Base-by-base conservation (phyloP, 2,888 invertebrate species). In the Protodeltote pygarga region DNA sequence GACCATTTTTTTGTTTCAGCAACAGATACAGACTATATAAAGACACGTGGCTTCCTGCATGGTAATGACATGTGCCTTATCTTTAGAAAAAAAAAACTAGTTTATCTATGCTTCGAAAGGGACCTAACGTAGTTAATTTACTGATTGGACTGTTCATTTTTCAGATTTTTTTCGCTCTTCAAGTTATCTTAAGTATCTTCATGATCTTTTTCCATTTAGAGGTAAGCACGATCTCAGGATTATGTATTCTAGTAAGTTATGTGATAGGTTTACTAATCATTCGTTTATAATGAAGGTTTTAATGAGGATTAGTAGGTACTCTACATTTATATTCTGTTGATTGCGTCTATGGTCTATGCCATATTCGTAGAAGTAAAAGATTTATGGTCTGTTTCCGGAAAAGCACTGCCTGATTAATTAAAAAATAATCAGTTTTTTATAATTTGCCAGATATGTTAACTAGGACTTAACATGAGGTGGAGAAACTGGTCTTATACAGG, bases 1-100 rank as follows among this genome's bases (percentile, higher is more conserved):
- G 20, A 21, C 50, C 16, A 50, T 28, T 46, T 62, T 65, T 62
- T 62, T 51, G 21, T 28, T 50, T 37, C 11, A 41, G 24, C 25
- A 39, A 50, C 16, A 50, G 37, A 38, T 34, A 44, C 61, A 29
- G 41, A 21, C 61, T 51, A 54, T 53, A 50, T 54, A 65, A n/a
- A 55, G 61, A 3, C 32, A 42, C 45, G 39, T 33, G 35, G 32
- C 47, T 42, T 33, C 32, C 23, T 57, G 58, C 65, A 63, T 63
- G 49, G 27, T 49, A 63, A 63, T 44, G 29, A 21, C 44, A 16
- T 24, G 46, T 44, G 42, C 27, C 21, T 49, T 54, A 38, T 48
- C 46, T 21, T 16, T 14, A 34, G 21, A 40, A 47, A 45, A 58
- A 41, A 58, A 53, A 41, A 61, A 46, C 51, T 65, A 24, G 61